Evolutionary conservation across 2,888 invertebrate species (phyloP), one percentile per base, ranked within the genome.

Genomic region (Caenorhabditis macrosperma): DNA sequence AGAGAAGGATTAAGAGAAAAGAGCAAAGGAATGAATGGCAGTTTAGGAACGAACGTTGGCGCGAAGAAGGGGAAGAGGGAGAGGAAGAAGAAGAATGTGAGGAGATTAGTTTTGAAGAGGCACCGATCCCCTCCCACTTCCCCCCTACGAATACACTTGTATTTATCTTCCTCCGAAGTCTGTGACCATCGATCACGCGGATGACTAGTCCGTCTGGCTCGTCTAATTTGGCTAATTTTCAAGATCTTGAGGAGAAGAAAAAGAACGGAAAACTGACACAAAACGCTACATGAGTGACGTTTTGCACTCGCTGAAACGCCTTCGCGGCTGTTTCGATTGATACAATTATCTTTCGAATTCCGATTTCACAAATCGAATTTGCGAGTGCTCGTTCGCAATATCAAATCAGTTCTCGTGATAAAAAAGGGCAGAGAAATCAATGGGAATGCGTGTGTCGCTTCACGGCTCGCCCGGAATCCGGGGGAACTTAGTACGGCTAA

Each of bases 41-140:
- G 64, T 54, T 66, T 67, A 67, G 50, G 24, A 38, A 41, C 17
- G 60, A 44, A 54, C 33, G 69, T 60, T 64, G 72, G 63, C 59
- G 72, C 64, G 59, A 67, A 33, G 30, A 50, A 55, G 38, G 44
- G 57, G 72, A 57, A 28, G 61, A 50, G 48, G 15, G 35, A 12
- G 33, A 67, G 54, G 44, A 48, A 55, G 38, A 52, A 64, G 72
- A 57, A 28, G 61, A 50, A 59, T 20, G 35, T n/a, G 33, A 67
- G 54, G 44, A 48, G 55, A 69, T 59, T 52, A 77, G 48, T 48
- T 52, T 67, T n/a, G 10, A 48, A 66, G 38, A 67, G 55, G 55
- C 26, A 68, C 20, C 33, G 30, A 57, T 41, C 41, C n/a, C 44
- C 50, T 75, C 24, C 59, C 35, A 44, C 48, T 68, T 28, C 55